Evolutionary conservation across 2,797 vertebrate species (phyloP).

Genomic region (Sebastes kiyomatsui): DNA sequence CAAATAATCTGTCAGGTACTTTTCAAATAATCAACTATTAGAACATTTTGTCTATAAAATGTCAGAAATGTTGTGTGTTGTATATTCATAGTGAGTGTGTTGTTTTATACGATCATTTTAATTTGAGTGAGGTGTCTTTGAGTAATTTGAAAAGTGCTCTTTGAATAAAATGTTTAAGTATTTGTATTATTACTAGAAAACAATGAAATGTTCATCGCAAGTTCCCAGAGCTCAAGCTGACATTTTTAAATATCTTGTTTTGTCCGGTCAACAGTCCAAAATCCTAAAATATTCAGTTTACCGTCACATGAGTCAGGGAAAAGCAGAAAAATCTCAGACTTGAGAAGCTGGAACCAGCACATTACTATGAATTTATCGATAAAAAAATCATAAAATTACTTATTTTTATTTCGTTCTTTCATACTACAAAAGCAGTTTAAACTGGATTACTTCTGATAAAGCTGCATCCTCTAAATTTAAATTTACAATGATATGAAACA

Average conservation of each 20-base stretch:
- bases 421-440: background rate
- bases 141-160: too few relatives aligned
- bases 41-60: background rate
- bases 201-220: background rate
- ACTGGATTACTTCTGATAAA: background rate
- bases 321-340: rapidly evolving
- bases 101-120: too few relatives aligned
- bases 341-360: background rate
- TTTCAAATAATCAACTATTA: too few relatives aligned
- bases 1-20: too few relatives aligned
- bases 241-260: background rate
- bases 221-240: background rate
- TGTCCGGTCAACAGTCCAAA: background rate
- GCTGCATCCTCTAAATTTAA: background rate
- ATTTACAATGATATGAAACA: background rate
- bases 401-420: background rate
- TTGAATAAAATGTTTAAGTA: too few relatives aligned
- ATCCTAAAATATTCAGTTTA: background rate
- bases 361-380: background rate
- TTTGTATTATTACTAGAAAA: too few relatives aligned
- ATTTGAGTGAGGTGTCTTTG: too few relatives aligned
- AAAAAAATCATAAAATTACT: background rate
- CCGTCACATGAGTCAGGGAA: background rate
- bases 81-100: too few relatives aligned
- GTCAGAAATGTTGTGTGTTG: background rate